A percentile compares a stretch with the other conserved stretches of the same genome.
Evolutionary conservation across 2,888 invertebrate genomes (phyloP).

Genomic region (Listrodromus nycthemerus): DNA sequence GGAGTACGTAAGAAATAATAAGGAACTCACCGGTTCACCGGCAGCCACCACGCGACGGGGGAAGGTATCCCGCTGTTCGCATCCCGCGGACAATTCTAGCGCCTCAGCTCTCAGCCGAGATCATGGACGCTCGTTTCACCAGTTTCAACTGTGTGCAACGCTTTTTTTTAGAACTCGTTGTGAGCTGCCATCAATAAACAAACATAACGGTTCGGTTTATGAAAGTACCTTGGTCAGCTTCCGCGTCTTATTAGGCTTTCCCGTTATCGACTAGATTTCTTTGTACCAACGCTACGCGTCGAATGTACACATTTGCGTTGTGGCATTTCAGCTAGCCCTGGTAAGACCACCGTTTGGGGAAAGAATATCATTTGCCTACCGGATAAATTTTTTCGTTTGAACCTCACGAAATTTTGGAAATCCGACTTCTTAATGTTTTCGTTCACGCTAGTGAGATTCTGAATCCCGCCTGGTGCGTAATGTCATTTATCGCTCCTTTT

Average conservation of each 20-base stretch:
- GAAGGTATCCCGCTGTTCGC: slow-evolving; percentile 70
- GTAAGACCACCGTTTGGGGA: no score
- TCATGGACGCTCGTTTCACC: slow-evolving; percentile 56
- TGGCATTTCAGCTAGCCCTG: no score
- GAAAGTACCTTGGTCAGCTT: slow-evolving; percentile 65
- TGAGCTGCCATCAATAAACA: slow-evolving; percentile 71
- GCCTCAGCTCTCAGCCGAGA: slow-evolving; percentile 51
- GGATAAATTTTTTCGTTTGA: not conserved
- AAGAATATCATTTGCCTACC: not conserved
- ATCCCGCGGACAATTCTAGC: slow-evolving; percentile 72
- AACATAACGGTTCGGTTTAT: slow-evolving; percentile 74
- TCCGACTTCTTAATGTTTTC: not conserved
- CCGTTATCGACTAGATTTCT: slow-evolving; percentile 72
- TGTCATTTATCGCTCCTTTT: not conserved
- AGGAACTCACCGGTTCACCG: slow-evolving; percentile 37
- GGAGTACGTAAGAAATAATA: slow-evolving; percentile 50
- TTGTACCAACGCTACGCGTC: slow-evolving; percentile 11
- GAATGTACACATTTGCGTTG: not conserved
- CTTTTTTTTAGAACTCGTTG: slow-evolving; percentile 30
- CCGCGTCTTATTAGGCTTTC: slow-evolving; percentile 68
- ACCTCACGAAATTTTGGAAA: not conserved
- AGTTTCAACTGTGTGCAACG: not conserved
- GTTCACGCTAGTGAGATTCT: not conserved
- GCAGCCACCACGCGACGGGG: slow-evolving; percentile 42
- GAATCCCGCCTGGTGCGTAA: not conserved